Evolutionary conservation across 2,113 vertebrate species (phyloP), one percentile per base, ranked within the genome.

Genomic region (Callipepla californica): DNA sequence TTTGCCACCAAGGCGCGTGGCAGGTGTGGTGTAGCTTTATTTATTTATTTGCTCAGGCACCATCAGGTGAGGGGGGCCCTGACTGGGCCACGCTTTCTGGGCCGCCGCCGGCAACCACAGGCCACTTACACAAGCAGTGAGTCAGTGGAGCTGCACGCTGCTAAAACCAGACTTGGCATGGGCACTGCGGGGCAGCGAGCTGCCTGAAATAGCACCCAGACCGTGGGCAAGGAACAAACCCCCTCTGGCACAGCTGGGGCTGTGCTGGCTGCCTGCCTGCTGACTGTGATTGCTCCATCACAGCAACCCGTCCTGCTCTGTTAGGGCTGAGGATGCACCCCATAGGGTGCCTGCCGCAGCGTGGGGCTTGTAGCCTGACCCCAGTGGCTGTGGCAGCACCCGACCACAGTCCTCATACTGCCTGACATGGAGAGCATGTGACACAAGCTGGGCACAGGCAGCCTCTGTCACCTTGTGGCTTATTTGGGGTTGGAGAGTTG

Each of bases 41-140:
- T 97, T 97, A 96, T 97, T 97, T 97, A 95, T 97, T 97, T 98
- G 96, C 97, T 95, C 95, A 95, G 94, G 88, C 90, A 86, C 18
- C 75, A 96, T 96, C 97, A 97, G 97, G 96, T 97, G 93, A 96
- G 97, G 92, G 92, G 93, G 95, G 90, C 95, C 85, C 92, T 8
- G 59, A 95, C 96, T 83, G 66, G 82, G 87, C 61, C 55, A 45
- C 26, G 23, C 92, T 96, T 94, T 97, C 36, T 32, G 85, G 95
- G 96, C 88, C 45, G 7, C 69, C 21, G 45, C 90, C 16, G n/a
- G 83, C 88, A 97, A 96, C 98, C 97, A 96, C 97, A 97, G 95
- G 85, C 94, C 15, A 1, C 97, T 98, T 97, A 96, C 96, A 96
- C 94, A 97, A 97, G 96, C 87, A 75, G 90, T 98, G 98, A 98